Evolutionary conservation across 2,113 vertebrate genomes (phyloP).

Genomic region (Notiomystis cincta): DNA sequence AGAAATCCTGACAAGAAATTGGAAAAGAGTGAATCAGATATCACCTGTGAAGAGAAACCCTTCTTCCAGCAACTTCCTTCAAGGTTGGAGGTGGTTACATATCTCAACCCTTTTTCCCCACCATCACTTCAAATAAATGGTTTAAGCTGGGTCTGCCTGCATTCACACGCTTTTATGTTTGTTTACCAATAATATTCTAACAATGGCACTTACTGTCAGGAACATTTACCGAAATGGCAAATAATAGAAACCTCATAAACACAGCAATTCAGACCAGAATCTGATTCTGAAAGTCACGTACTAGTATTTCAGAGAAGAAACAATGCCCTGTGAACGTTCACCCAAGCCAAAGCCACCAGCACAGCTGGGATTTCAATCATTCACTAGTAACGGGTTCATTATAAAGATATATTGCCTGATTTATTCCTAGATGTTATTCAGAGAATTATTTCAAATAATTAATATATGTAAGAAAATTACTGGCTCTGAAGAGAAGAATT

Average conservation of each 20-base stretch:
- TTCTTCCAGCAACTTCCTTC: not conserved
- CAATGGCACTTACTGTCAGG: conserved; percentile 21
- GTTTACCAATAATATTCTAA: conserved; percentile 10
- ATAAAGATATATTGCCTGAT: conserved; percentile 56
- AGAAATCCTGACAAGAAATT: not conserved
- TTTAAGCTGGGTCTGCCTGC: not conserved
- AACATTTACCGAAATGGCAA: not conserved
- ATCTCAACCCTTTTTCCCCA: not conserved
- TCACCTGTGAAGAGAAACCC: not conserved
- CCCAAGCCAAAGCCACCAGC: conserved; percentile 34
- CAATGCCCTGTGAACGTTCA: conserved; percentile 40
- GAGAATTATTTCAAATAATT: conserved; percentile 62
- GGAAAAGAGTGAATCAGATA: not conserved
- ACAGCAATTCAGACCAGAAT: conserved; percentile 17
- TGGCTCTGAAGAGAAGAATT: conserved; percentile 48
- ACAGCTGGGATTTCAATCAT: conserved; percentile 37
- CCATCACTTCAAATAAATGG: not conserved
- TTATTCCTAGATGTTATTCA: conserved; percentile 57
- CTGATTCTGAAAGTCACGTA: conserved; percentile 61
- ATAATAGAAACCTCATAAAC: conserved; percentile 37
- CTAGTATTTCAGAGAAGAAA: conserved; percentile 40
- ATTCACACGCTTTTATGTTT: not conserved
- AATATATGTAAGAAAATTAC: conserved; percentile 60
- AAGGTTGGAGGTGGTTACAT: not conserved
- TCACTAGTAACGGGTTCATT: conserved; percentile 12